phyloP scores from a whole-genome alignment of 2,888 invertebrate genomes.

The Dorcus parallelipipedus region DNA sequence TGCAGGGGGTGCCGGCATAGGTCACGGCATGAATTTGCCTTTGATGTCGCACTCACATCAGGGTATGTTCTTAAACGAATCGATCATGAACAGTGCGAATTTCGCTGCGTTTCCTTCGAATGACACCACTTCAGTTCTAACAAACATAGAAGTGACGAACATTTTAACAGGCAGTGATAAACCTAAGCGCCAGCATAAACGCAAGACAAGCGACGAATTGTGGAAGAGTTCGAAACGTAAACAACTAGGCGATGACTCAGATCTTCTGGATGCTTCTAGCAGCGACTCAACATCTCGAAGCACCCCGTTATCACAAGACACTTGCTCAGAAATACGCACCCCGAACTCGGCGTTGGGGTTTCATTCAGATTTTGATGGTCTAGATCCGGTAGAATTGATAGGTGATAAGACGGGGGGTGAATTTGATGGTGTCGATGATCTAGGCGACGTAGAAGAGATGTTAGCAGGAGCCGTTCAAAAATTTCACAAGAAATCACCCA shows the following conservation, averaged over 20 bases:
- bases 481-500: conserved; percentile 53
- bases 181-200: conserved; percentile 53
- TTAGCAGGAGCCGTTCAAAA: conserved; percentile 45
- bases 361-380: conserved; percentile 59
- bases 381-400: conserved; percentile 60
- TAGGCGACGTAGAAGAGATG: conserved; percentile 60
- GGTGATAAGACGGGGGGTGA: conserved; percentile 52
- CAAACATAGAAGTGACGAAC: conserved; percentile 43
- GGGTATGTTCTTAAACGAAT: conserved; percentile 45
- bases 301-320: conserved; percentile 52
- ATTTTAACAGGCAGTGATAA: conserved; percentile 38
- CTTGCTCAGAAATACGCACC: conserved; percentile 50
- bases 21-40: conserved; percentile 28
- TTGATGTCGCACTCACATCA: conserved; percentile 40
- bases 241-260: conserved; percentile 51
- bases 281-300: conserved; percentile 61
- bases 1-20: conserved; percentile 40
- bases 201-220: conserved; percentile 61
- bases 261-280: conserved; percentile 61
- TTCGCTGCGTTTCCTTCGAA: conserved; percentile 44
- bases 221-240: conserved; percentile 59
- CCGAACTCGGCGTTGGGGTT: conserved; percentile 57
- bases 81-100: conserved; percentile 43
- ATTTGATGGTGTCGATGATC: conserved; percentile 59
- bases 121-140: conserved; percentile 29